Evolutionary conservation across 2,797 vertebrate species (phyloP), one percentile per base, ranked within the genome.

Genomic region (Bryconaethiops microstoma): DNA sequence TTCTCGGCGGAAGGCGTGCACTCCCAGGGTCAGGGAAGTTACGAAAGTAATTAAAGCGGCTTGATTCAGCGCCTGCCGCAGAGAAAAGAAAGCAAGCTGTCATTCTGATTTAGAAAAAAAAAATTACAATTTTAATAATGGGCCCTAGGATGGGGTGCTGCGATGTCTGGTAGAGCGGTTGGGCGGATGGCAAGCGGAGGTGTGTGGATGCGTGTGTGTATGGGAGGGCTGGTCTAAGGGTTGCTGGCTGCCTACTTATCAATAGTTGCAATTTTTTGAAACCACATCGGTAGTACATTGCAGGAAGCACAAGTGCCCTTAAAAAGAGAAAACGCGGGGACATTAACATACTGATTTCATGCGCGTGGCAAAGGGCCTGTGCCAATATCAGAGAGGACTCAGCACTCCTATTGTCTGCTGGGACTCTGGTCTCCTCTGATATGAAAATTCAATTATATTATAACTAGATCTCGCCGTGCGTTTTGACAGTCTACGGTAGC

Each of bases 391-490:
- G 96, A 97, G 95, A 97, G 95, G 97, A 99, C 97, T 99, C 97
- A 99, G 97, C 98, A 99, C 92, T 99, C 97, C 97, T 96, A 97
- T 99, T 99, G 98, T 99, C 97, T 99, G 97, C 95, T 52, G 93
- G 96, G 96, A 98, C 97, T 97, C 97, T 99, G 98, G 95, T 95
- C 96, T 87, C 92, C 97, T 99, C 97, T 98, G 98, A 99, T 99
- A 99, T 99, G 98, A 99, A 99, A 99, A 99, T 99, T 99, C 98
- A 99, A 99, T 99, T 99, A 99, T 99, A 99, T 99, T 98, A 97
- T 96, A 97, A 97, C 95, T 95, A 97, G 97, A 96, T 95, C 93
- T 97, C 95, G 95, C 95, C 95, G 96, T 96, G 96, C 96, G 96
- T 97, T 97, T 96, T 98, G 97, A 98, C 97, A 98, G 97, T 97